phyloP scores from a whole-genome alignment of 2,113 vertebrate species.

The Pseudonaja textilis region DNA sequence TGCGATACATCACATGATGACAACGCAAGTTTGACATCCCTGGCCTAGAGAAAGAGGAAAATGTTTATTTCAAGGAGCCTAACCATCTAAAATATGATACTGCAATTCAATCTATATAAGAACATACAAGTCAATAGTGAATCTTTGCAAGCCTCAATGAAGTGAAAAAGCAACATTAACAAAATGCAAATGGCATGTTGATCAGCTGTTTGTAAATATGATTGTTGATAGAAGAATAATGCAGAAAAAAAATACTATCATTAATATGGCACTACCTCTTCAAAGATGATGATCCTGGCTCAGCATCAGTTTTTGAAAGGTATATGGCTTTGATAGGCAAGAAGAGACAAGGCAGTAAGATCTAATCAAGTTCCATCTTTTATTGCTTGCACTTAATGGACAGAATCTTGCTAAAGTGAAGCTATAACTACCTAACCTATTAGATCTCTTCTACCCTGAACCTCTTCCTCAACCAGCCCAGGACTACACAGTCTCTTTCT shows the following conservation, averaged over 20 bases:
- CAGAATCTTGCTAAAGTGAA: not conserved
- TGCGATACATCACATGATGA: too few species aligned
- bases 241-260: not conserved
- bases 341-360: not conserved
- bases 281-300: not conserved
- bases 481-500: not conserved
- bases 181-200: not conserved
- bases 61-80: not conserved
- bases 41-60: not conserved
- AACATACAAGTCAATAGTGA: not conserved
- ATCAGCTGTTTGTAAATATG: not conserved
- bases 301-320: not conserved
- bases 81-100: not conserved
- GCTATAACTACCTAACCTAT: not conserved
- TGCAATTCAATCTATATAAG: not conserved
- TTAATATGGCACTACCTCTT: not conserved
- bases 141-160: not conserved
- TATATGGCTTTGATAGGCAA: not conserved
- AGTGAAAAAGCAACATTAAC: not conserved
- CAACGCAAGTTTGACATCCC: too few species aligned
- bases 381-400: not conserved
- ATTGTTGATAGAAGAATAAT: not conserved
- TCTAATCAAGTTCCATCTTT: not conserved
- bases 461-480: not conserved
- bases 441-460: not conserved